phyloP scores from a whole-genome alignment of 2,888 invertebrate species.

The Smittia sp. region DNA sequence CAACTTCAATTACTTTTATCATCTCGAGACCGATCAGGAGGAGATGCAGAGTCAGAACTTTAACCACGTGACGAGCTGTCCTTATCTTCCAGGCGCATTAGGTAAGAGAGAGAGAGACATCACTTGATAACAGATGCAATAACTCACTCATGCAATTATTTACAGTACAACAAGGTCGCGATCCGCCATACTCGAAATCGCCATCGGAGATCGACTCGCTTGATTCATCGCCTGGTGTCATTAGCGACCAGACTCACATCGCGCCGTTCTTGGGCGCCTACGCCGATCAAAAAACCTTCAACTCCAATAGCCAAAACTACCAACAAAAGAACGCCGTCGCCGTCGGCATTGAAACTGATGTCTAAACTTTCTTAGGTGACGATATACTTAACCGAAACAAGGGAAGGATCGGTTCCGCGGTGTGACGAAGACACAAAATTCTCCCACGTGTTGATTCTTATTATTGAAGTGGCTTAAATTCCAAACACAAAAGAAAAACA shows the following conservation, averaged over 20 bases:
- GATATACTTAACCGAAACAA: background rate
- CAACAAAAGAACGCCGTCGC: constrained; percentile 71
- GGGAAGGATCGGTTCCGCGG: background rate
- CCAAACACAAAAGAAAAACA: constrained; percentile 40
- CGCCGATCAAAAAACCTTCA: constrained; percentile 50
- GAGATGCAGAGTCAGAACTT: constrained; percentile 99
- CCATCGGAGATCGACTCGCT: constrained; percentile 90
- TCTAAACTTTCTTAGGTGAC: constrained; percentile 69
- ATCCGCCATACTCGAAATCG: constrained; percentile 81
- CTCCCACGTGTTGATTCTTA: constrained; percentile 34
- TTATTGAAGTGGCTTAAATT: constrained; percentile 42
- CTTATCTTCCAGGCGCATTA: constrained; percentile 91
- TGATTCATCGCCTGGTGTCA: constrained; percentile 54
- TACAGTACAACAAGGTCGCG: constrained; percentile 84
- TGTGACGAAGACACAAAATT: background rate
- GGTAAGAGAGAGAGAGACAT: too few species aligned
- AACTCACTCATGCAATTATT: background rate
- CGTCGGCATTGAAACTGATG: constrained; percentile 90
- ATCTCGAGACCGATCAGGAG: constrained; percentile 98
- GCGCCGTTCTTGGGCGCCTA: constrained; percentile 54
- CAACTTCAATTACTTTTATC: constrained; percentile 99
- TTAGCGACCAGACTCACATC: constrained; percentile 52
- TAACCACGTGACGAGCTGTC: constrained; percentile 96
- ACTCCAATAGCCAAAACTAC: constrained; percentile 59
- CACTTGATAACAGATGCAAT: too few species aligned